These are phyloP conservation scores for Graphium colonna DNA, from an alignment of 2,888 invertebrate species.

Conservation along the genomic window DNA sequence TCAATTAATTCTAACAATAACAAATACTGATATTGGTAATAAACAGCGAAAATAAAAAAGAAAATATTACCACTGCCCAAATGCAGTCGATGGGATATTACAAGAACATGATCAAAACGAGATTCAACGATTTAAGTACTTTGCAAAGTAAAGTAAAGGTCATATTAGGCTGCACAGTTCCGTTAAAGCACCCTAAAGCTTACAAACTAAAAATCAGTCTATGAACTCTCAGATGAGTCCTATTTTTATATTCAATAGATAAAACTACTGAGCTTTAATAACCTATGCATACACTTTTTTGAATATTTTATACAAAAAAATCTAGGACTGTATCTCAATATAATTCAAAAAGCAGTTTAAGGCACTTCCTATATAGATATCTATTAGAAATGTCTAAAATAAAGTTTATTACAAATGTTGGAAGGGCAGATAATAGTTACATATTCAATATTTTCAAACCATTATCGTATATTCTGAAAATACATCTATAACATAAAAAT, in stretches of 20 bases:
- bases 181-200: slow-evolving; percentile 62
- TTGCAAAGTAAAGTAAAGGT: slow-evolving; percentile 24
- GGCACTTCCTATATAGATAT: slow-evolving; percentile 16
- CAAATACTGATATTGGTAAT: slow-evolving; percentile 74
- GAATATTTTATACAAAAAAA: slow-evolving; percentile 8
- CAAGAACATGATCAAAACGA: slow-evolving; percentile 10
- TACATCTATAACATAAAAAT: too few species aligned
- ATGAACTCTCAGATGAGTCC: slow-evolving; percentile 68
- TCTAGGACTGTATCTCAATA: slow-evolving; percentile 9
- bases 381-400: not conserved
- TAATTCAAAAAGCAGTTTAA: slow-evolving; percentile 11
- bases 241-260: not conserved
- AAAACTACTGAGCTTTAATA: slow-evolving; percentile 56
- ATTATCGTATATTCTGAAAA: too few species aligned
- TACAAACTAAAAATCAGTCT: slow-evolving; percentile 72
- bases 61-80: slow-evolving; percentile 13
- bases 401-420: not conserved
- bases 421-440: not conserved
- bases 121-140: slow-evolving; percentile 27
- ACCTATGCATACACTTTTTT: slow-evolving; percentile 27
- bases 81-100: slow-evolving; percentile 18
- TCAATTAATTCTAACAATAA: slow-evolving; percentile 62
- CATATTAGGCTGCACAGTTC: slow-evolving; percentile 25
- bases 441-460: not conserved
- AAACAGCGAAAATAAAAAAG: slow-evolving; percentile 36